phyloP scores from a whole-genome alignment of 2,797 vertebrate species.

The Thalassophryne amazonica region DNA sequence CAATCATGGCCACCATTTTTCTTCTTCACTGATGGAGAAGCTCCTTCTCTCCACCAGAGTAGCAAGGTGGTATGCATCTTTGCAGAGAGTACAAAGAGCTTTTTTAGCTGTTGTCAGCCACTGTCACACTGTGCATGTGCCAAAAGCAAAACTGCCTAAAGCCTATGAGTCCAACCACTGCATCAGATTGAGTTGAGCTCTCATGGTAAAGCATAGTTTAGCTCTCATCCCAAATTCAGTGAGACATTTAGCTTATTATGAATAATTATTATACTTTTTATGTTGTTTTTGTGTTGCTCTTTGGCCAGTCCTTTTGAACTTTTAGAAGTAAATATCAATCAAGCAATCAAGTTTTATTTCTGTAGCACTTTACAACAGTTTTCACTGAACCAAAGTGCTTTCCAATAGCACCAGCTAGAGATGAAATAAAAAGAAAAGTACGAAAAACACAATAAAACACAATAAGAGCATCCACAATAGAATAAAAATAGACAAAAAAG shows the following conservation, averaged over 20 bases:
- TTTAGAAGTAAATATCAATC: no score
- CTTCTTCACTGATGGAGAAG: conserved; percentile 38
- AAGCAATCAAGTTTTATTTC: no score
- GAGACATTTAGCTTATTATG: conserved; percentile 42
- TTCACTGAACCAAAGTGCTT: no score
- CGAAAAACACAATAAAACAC: no score
- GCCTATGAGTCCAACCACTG: neutral
- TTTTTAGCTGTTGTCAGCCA: conserved; percentile 4
- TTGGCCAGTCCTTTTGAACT: no score
- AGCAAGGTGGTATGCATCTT: conserved; percentile 18
- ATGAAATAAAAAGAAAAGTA: no score
- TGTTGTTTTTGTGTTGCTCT: no score
- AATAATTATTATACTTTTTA: no score
- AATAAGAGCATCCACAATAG: no score
- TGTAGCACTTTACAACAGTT: no score
- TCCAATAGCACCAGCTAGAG: no score
- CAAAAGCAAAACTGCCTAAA: conserved; percentile 3
- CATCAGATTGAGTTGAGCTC: conserved; percentile 10
- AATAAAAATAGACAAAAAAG: no score
- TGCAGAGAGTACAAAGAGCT: conserved; percentile 22
- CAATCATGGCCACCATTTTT: conserved; percentile 30
- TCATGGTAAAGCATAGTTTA: conserved; percentile 19
- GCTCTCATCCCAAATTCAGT: conserved; percentile 15
- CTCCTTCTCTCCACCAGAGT: conserved; percentile 25
- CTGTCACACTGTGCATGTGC: conserved; percentile 8